Evolutionary conservation across 2,113 vertebrate species (phyloP).

Genomic region (Hassar affinis): DNA sequence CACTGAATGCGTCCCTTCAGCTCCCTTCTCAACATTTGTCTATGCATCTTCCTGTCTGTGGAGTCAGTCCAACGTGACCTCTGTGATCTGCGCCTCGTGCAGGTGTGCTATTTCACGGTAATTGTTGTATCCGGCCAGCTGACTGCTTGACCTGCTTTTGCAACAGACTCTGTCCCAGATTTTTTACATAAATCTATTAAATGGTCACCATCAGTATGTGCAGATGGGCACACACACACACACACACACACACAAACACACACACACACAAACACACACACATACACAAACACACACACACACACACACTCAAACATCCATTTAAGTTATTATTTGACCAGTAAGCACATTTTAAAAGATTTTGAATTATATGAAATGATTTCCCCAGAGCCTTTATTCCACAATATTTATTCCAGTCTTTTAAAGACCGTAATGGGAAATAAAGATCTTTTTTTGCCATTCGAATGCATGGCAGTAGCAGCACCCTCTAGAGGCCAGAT

Average conservation of each 20-base stretch:
- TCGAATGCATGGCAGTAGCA: background rate
- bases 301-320: background rate
- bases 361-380: background rate
- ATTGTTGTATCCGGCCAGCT: background rate
- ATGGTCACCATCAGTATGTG: background rate
- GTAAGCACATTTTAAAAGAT: background rate
- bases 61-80: constrained; percentile 4
- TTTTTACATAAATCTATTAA: background rate
- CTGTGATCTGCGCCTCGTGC: background rate
- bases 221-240: background rate
- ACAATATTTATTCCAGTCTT: background rate
- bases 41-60: background rate
- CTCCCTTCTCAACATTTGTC: background rate
- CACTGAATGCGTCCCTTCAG: background rate
- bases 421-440: background rate
- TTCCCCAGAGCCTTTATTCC: background rate
- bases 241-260: too few relatives aligned
- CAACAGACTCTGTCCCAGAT: constrained; percentile 17
- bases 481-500: constrained; percentile 35
- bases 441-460: background rate
- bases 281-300: too few relatives aligned
- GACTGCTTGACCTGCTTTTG: constrained; percentile 12
- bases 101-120: constrained; percentile 5
- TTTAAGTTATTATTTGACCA: background rate
- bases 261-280: too few relatives aligned